phyloP scores from a whole-genome alignment of 2,113 vertebrate genomes.

The Leptodactylus fuscus region DNA sequence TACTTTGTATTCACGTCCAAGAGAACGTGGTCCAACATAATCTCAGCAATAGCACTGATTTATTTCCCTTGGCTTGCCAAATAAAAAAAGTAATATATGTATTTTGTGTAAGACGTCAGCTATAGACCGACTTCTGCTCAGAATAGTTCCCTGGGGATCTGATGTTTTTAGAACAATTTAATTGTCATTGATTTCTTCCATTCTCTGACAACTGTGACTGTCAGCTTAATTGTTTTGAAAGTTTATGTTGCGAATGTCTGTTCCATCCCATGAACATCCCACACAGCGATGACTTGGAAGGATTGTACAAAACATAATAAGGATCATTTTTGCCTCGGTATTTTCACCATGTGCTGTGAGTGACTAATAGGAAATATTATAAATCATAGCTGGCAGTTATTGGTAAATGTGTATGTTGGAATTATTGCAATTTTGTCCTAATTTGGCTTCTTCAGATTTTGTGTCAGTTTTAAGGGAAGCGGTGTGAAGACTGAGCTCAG shows the following conservation, averaged over 20 bases:
- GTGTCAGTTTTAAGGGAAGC: neutral
- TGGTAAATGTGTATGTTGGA: neutral
- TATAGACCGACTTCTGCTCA: constrained; percentile 72
- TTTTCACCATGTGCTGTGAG: constrained; percentile 2
- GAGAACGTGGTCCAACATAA: constrained; percentile 63
- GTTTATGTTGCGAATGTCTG: constrained; percentile 61
- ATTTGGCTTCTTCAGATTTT: constrained; percentile 2
- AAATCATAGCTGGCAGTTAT: constrained; percentile 1
- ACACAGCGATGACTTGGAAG: neutral
- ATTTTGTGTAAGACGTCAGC: constrained; percentile 61
- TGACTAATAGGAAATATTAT: constrained; percentile 20
- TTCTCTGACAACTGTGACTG: constrained; percentile 68
- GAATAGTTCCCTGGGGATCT: constrained; percentile 71
- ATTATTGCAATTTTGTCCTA: neutral
- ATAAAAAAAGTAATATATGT: constrained; percentile 61
- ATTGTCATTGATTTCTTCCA: constrained; percentile 77
- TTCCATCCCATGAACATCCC: constrained; percentile 60
- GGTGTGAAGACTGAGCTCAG: neutral
- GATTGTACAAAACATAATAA: constrained; percentile 18
- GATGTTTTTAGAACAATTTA: constrained; percentile 72
- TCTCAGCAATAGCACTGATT: constrained; percentile 68
- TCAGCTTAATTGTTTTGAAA: constrained; percentile 66
- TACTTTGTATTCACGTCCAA: constrained; percentile 14
- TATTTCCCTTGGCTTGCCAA: constrained; percentile 68
- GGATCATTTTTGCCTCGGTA: neutral